Base-by-base conservation (phyloP, 2,113 vertebrate species). In the Istiophorus platypterus region DNA sequence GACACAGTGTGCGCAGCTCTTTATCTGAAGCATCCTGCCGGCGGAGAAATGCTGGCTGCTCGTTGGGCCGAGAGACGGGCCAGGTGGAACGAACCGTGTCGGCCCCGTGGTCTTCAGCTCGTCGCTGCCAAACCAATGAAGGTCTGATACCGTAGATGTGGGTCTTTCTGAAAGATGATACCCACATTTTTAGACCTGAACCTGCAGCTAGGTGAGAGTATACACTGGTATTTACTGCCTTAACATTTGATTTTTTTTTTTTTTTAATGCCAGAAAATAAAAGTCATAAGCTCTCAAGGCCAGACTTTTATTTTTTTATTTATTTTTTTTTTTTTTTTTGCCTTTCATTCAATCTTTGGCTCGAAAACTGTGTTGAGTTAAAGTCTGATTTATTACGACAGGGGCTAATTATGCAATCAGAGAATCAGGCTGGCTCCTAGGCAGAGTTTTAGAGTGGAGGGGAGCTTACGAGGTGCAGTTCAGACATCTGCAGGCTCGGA, bases 1-100 rank as follows among this genome's bases (percentile, higher is more conserved):
- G 81, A 82, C 90, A 51, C 81, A 68, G 65, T 63, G 81, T 72
- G 81, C 74, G 81, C 74, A 22, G 85, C 80, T 82, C 84, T 80
- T 80, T 84, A 85, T 86, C 78, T 79, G 70, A 51, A 72, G 83
- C 79, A 27, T 76, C 66, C 85, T 86, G 85, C 87, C 78, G 82
- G 81, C n/a, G 65, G 47, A 69, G 67, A 76, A 76, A 87, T 81
- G 76, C 89, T 89, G 89, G 86, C 85, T 87, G 91, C 89, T 91
- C 87, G 84, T 17, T 89, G 81, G 82, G 84, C 85, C 82, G 82
- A 87, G 80, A 87, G 65, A 80, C 24, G 74, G 63, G 69, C 84
- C 89, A 87, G 89, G 87, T 86, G 85, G 87, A 88, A 71, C 41
- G 2, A 67, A 69, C 85, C 77, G 14, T 62, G 85, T 73, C 58